phyloP scores from a whole-genome alignment of 2,113 vertebrate species.

The Aegotheles bennettii region DNA sequence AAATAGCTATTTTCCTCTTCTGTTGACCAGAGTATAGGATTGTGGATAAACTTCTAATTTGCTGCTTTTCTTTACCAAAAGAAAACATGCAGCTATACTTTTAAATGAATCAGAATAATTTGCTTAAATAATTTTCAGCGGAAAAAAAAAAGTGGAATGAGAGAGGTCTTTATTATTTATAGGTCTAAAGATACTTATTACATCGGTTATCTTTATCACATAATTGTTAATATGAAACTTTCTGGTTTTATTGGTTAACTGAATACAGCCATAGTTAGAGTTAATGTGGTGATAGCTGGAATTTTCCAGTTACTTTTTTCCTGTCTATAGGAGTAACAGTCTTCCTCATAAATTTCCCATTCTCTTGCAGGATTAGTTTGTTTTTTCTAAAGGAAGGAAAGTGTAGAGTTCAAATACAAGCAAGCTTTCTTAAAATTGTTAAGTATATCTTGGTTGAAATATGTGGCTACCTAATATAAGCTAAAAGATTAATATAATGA shows the following conservation, averaged over 20 bases:
- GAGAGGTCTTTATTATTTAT: background rate
- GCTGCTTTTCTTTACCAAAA: background rate
- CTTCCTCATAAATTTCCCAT: background rate
- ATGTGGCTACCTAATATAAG: background rate
- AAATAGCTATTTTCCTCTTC: background rate
- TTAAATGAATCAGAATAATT: background rate
- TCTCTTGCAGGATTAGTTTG: background rate
- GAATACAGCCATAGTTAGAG: background rate
- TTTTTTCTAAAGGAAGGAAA: background rate
- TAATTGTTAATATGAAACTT: background rate
- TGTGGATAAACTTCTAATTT: background rate
- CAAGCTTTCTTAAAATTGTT: background rate
- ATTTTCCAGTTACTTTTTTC: background rate
- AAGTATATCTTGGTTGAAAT: background rate
- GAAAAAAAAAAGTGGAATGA: background rate
- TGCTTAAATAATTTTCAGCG: background rate
- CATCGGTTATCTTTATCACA: background rate
- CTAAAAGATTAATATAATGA: background rate
- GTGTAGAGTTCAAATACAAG: background rate
- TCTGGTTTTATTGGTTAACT: background rate
- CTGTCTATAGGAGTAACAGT: background rate
- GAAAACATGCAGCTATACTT: background rate
- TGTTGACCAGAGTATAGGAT: background rate
- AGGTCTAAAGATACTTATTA: background rate
- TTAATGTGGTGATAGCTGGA: background rate